Evolutionary conservation across 2,797 vertebrate species (phyloP), one percentile per base, ranked within the genome.

Genomic region (Loris lydekkerianus): DNA sequence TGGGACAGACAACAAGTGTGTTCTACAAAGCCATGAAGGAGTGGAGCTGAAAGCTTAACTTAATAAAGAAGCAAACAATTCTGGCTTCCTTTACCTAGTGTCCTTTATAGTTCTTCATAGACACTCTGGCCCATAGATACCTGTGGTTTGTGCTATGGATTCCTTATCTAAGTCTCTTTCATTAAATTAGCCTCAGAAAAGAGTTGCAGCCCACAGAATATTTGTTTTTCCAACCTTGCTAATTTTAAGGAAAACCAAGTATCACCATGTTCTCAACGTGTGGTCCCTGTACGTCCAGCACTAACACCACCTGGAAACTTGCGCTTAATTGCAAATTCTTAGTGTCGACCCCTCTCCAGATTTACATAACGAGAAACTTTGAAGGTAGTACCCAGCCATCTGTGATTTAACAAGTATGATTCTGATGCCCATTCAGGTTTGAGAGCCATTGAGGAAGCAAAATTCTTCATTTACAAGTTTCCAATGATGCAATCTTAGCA

Each of bases 141-240:
- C 76, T 56, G 18, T 53, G 72, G n/a, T 75, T 53, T 91, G 31
- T 60, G 23, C 65, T 21, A 75, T 0, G 37, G n/a, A 58, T 37
- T 7, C 7, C 21, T 77, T 77, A 86, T 34, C 46, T 83, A 70
- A 75, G 21, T 67, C 7, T 20, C 23, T 87, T 92, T 85, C 43
- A 86, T 86, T 72, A 88, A 82, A 61, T 23, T 25, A n/a, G 10
- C 60, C 76, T 91, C 80, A 67, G 53, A 69, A 81, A 93, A 94
- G 43, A 69, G 21, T 3, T 75, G n/a, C 8, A 46, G 21, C 34
- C 23, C 43, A 21, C 7, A 21, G 37, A 49, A 34, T 70, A 58
- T 53, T 85, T 83, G 53, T 37, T 84, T 86, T 77, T 63, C 43
- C 60, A 76, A 34, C 10, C 17, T 61, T 40, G 15, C 29, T 20